These are phyloP conservation scores for Dipodomys merriami DNA, from an alignment of 2,113 vertebrate species.

Conservation along the genomic window DNA sequence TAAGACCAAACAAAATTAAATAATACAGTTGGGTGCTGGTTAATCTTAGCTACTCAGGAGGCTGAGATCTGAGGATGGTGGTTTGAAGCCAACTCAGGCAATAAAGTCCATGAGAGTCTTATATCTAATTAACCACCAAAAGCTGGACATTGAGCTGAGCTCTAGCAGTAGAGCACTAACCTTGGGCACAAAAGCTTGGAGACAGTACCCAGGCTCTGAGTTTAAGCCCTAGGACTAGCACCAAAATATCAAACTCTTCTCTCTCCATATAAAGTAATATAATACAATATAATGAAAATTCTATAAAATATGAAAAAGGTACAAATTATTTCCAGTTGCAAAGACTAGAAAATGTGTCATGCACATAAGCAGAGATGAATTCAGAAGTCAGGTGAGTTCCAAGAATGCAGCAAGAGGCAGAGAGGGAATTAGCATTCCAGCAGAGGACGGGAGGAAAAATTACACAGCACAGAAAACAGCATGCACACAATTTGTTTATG, in stretches of 20 bases:
- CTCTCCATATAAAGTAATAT: too few relatives aligned
- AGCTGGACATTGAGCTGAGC: too few relatives aligned
- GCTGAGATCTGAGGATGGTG: too few relatives aligned
- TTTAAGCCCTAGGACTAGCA: too few relatives aligned
- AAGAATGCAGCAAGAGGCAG: background rate
- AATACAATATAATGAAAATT: constrained; percentile 43
- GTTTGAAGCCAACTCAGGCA: too few relatives aligned
- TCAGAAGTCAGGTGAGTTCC: background rate
- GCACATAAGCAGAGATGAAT: background rate
- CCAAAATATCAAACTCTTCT: too few relatives aligned
- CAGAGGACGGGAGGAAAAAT: background rate
- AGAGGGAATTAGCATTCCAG: background rate
- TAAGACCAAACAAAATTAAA: constrained; percentile 34
- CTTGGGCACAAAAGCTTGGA: too few relatives aligned
- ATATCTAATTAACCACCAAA: too few relatives aligned
- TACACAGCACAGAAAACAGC: background rate
- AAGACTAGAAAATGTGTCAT: constrained; percentile 1
- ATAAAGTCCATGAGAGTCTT: too few relatives aligned
- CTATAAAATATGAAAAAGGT: background rate
- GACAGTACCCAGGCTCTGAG: too few relatives aligned
- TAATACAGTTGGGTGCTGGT: background rate
- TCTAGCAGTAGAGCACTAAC: too few relatives aligned
- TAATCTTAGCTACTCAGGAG: too few relatives aligned
- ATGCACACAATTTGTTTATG: background rate
- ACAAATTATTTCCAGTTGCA: background rate